Percentiles rank a stretch among this genome's conserved stretches.
Conservation (phyloP, 2,797 vertebrate species). For the Chrosomus eos region DNA sequence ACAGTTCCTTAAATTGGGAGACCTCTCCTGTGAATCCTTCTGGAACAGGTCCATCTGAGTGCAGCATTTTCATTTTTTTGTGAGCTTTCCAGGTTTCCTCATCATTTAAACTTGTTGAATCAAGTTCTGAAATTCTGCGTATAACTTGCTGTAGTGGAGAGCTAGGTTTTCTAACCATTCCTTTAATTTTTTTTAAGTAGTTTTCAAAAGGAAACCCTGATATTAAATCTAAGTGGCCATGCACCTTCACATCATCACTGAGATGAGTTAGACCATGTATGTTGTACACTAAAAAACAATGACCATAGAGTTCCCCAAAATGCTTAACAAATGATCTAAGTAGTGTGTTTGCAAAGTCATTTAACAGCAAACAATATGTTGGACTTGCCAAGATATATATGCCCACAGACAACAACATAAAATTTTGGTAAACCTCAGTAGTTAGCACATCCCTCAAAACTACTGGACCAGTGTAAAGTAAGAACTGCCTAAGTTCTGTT, state of each 20-base stretch:
- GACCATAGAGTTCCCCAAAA: slow-evolving; percentile 18
- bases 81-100: background rate
- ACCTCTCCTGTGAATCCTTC: background rate
- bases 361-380: slow-evolving; percentile 20
- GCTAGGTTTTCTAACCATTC: slow-evolving; percentile 19
- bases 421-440: slow-evolving; percentile 27
- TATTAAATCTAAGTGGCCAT: slow-evolving; percentile 35
- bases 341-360: slow-evolving; percentile 31
- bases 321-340: slow-evolving; percentile 8
- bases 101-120: background rate
- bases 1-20: slow-evolving; percentile 7
- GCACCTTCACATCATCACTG: slow-evolving; percentile 29
- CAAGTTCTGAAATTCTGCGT: too few species aligned
- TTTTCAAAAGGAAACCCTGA: slow-evolving; percentile 41
- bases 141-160: too few species aligned
- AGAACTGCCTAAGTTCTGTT: slow-evolving; percentile 32
- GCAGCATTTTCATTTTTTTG: background rate
- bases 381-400: slow-evolving; percentile 40
- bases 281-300: slow-evolving; percentile 8
- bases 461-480: slow-evolving; percentile 38
- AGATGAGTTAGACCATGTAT: slow-evolving; percentile 39
- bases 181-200: slow-evolving; percentile 7
- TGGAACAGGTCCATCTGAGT: slow-evolving; percentile 13
- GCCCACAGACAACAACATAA: slow-evolving; percentile 31
- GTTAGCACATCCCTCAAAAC: slow-evolving; percentile 27